Evolutionary conservation across 2,888 invertebrate genomes (phyloP).

Genomic region (Phyto melanocephala): DNA sequence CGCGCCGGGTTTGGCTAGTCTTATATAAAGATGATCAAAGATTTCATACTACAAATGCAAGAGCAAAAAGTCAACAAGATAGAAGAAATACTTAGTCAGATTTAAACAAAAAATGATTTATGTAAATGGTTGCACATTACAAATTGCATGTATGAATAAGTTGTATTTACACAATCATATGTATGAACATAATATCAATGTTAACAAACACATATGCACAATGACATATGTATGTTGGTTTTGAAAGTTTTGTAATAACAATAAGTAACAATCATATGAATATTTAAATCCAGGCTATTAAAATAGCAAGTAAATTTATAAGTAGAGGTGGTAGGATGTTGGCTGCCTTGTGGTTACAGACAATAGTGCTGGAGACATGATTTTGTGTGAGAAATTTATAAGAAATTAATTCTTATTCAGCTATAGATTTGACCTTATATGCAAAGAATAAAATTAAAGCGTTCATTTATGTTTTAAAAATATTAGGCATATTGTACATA

Average conservation of each 20-base stretch:
- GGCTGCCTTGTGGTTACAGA: neutral
- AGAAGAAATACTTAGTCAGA: neutral
- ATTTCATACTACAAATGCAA: slow-evolving; percentile 1
- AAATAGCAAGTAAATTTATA: neutral
- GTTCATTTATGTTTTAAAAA: no score
- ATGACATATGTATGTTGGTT: neutral
- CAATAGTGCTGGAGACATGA: no score
- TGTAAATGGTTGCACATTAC: neutral
- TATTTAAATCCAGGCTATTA: neutral
- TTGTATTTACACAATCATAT: neutral
- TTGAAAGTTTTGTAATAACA: neutral
- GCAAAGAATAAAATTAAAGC: no score
- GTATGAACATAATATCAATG: neutral
- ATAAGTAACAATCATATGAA: neutral
- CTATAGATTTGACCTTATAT: no score
- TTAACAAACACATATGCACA: neutral
- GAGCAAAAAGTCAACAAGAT: slow-evolving; percentile 14
- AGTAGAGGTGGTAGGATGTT: neutral
- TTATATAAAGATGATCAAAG: slow-evolving; percentile 32
- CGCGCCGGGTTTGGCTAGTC: no score
- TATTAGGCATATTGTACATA: no score
- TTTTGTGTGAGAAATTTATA: no score
- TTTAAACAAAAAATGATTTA: slow-evolving; percentile 3
- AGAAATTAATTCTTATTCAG: no score
- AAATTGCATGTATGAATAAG: no score